Conservation (phyloP, 2,113 vertebrate species). For the Rhabdornis inornatus region DNA sequence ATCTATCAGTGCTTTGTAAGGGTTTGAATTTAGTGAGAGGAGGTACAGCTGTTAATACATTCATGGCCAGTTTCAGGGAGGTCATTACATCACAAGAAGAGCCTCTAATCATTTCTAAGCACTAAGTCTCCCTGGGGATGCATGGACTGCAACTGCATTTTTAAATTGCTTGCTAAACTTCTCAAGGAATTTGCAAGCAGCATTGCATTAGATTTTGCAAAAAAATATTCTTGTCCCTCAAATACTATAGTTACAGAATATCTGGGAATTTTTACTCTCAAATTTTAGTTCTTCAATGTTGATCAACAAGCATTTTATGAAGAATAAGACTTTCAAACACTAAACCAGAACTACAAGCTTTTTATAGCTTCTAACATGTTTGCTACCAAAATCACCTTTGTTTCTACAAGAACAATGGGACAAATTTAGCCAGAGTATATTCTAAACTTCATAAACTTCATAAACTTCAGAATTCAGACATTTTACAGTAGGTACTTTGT, state of each 20-base stretch:
- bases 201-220: not conserved
- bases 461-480: not conserved
- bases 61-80: not conserved
- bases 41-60: not conserved
- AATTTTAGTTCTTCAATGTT: not conserved
- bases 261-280: not conserved
- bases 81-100: not conserved
- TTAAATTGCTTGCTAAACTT: not conserved
- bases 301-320: not conserved
- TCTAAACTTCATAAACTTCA: not conserved
- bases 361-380: not conserved
- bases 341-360: not conserved
- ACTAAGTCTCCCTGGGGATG: not conserved
- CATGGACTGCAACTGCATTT: not conserved
- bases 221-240: not conserved
- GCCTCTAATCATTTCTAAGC: not conserved
- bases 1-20: not conserved
- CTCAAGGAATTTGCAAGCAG: not conserved
- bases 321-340: not conserved
- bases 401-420: not conserved
- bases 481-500: not conserved
- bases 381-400: not conserved
- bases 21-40: not conserved
- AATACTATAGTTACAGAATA: not conserved
- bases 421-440: not conserved